Percentiles rank a stretch among this genome's conserved stretches.
These are phyloP conservation scores for Hypotaenidia okinawae DNA, from an alignment of 2,797 vertebrate species.

Conservation along the genomic window DNA sequence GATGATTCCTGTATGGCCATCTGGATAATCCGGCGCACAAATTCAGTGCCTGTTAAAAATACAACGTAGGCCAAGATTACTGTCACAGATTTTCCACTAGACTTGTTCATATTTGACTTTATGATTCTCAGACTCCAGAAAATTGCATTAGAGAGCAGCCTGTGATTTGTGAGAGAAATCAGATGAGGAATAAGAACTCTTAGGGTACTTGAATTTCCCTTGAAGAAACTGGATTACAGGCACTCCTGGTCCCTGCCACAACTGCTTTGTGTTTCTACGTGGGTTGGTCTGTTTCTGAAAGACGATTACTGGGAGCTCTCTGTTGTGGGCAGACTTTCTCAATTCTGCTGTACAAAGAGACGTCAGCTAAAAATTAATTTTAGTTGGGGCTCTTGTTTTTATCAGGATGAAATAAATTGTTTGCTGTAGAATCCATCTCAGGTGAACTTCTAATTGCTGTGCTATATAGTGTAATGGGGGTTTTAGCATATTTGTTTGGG, in stretches of 20 bases:
- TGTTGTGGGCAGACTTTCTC: slow-evolving; percentile 43
- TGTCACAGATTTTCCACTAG: slow-evolving; percentile 89
- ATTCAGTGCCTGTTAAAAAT: slow-evolving; percentile 91
- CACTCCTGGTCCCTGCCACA: slow-evolving; percentile 14
- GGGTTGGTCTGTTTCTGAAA: slow-evolving; percentile 36
- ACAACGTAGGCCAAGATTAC: slow-evolving; percentile 89
- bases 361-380: slow-evolving; percentile 51
- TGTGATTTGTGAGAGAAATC: slow-evolving; percentile 69
- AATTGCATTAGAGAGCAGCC: slow-evolving; percentile 73
- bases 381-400: slow-evolving; percentile 28
- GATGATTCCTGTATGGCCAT: slow-evolving; percentile 96
- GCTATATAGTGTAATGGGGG: accelerated
- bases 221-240: slow-evolving; percentile 61
- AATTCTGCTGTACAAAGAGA: slow-evolving; percentile 41
- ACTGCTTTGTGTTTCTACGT: slow-evolving; percentile 42
- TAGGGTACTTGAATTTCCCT: slow-evolving; percentile 63
- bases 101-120: slow-evolving; percentile 86
- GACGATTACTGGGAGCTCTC: neutral
- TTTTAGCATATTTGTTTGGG: neutral
- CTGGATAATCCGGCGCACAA: slow-evolving; percentile 93
- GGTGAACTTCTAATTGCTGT: slow-evolving; percentile 20
- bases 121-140: slow-evolving; percentile 76
- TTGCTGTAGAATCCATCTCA: slow-evolving; percentile 28
- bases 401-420: slow-evolving; percentile 36
- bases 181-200: slow-evolving; percentile 61